Evolutionary conservation across 2,797 vertebrate genomes (phyloP), one percentile per base, ranked within the genome.

Genomic region (Garrulus glandarius): DNA sequence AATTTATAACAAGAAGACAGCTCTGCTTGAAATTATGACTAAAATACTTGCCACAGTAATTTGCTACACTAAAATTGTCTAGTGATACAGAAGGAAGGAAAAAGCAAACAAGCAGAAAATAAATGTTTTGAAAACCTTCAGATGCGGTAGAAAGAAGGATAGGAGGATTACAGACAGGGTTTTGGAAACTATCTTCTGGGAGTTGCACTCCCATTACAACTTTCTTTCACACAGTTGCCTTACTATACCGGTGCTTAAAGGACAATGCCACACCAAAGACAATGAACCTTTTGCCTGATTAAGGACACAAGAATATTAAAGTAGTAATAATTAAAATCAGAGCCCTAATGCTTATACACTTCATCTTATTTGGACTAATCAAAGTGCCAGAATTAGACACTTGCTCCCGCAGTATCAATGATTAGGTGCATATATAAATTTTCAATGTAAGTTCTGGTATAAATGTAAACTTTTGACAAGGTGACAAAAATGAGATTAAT

Each of bases 341-440:
- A 57, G 61, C 30, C 18, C 18, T 47, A 26, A 52, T 60, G 61
- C 78, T 74, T 60, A 59, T 3, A 44, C 26, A 15, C 36, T 80
- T 89, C n/a, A 70, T 67, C 46, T 82, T 55, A 89, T 86, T 90
- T 93, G 59, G 44, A 64, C 77, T 90, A 92, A 90, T 92, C 88
- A 78, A 78, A 72, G 74, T 61, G 56, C 14, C 39, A 90, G 70
- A 90, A 84, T 49, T 53, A 88, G 92, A 59, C 21, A 49, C n/a
- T 69, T 77, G 14, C 34, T 78, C 17, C 29, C 65, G 29, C 26
- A 72, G 39, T n/a, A 88, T 47, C 63, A 63, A 22, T 92, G 59
- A 91, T 76, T 65, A 84, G 53, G 39, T 65, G 29, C n/a, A 59
- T 39, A 59, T 59, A 63, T 44, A 69, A 91, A 76, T 67, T 72